Conservation (phyloP, 2,888 invertebrate species). For the Pardosa pseudoannulata region DNA sequence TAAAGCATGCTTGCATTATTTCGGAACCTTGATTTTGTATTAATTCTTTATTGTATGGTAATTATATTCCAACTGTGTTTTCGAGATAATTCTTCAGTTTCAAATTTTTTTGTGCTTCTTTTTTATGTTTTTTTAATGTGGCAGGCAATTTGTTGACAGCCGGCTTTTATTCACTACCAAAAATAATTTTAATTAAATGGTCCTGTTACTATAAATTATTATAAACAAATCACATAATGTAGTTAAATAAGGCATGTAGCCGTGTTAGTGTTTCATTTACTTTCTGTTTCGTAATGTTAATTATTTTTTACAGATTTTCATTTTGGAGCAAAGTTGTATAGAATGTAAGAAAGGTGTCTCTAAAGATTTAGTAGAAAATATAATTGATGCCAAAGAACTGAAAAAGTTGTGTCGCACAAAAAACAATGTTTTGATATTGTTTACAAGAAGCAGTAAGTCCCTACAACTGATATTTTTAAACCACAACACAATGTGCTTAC, state of each 20-base stretch:
- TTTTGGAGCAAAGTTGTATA: not conserved
- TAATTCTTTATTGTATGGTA: not conserved
- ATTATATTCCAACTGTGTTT: not conserved
- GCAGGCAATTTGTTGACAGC: conserved; percentile 24
- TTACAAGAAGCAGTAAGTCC: conserved; percentile 78
- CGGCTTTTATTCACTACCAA: conserved; percentile 3
- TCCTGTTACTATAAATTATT: too few species aligned
- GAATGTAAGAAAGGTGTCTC: conserved; percentile 36
- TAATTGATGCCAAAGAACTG: conserved; percentile 86
- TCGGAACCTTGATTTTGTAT: not conserved
- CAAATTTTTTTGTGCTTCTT: too few species aligned
- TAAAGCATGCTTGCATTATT: not conserved
- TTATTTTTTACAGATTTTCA: conserved; percentile 19
- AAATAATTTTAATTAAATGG: too few species aligned
- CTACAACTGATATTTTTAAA: too few species aligned
- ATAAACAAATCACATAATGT: too few species aligned
- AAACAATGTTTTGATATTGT: conserved; percentile 90
- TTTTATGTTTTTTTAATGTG: not conserved
- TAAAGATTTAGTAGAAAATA: conserved; percentile 80
- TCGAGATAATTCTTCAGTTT: not conserved
- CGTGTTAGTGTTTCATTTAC: too few species aligned
- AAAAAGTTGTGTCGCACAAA: conserved; percentile 90
- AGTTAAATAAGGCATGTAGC: too few species aligned
- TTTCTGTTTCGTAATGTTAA: too few species aligned
- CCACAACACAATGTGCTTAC: too few species aligned